These are phyloP conservation scores for Prunella strophiata DNA, from an alignment of 2,797 vertebrate species.

Conservation along the genomic window DNA sequence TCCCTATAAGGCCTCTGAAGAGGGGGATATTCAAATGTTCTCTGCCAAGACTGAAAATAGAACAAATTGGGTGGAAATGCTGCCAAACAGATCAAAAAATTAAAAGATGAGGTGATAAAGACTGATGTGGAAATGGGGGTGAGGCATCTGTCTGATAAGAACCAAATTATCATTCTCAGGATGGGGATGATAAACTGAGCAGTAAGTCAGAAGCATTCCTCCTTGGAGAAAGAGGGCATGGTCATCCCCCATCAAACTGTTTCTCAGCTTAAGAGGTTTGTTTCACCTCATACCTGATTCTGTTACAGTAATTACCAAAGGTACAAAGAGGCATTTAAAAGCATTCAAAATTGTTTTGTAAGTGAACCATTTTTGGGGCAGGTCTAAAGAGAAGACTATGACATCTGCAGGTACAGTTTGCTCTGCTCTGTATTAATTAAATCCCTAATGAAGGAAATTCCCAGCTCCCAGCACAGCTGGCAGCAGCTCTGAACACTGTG, in stretches of 20 bases:
- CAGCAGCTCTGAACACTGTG: not conserved
- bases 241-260: not conserved
- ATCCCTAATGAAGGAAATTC: not conserved
- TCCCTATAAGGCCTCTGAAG: not conserved
- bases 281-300: not conserved
- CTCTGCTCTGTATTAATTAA: not conserved
- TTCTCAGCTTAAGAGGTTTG: not conserved
- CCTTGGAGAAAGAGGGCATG: not conserved
- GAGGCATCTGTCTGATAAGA: not conserved
- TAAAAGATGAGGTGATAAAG: not conserved
- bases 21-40: not conserved
- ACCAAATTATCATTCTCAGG: not conserved
- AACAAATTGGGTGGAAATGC: not conserved
- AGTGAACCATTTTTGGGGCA: not conserved
- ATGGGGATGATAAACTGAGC: not conserved
- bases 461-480: not conserved
- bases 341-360: not conserved
- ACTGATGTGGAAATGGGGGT: not conserved
- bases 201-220: not conserved
- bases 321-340: not conserved
- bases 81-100: not conserved
- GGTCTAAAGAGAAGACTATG: not conserved
- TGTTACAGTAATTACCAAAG: not conserved
- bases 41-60: not conserved
- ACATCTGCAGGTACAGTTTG: not conserved